These are phyloP conservation scores for Andrena bicolor DNA, from an alignment of 2,888 invertebrate genomes.

Conservation along the genomic window DNA sequence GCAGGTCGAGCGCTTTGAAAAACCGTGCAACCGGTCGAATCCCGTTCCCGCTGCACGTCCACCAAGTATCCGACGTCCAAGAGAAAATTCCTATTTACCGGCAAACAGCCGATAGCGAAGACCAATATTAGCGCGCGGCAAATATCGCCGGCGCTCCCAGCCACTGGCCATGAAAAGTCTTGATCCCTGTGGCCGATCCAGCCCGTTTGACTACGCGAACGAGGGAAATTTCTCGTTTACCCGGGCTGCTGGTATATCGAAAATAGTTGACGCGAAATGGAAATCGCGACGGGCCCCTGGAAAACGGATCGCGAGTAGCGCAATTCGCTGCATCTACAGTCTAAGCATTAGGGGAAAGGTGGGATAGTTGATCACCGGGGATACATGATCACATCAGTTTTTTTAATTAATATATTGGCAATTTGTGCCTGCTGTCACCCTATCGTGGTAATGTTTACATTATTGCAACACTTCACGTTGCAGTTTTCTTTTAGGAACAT, in stretches of 20 bases:
- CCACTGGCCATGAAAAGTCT: slow-evolving; percentile 60
- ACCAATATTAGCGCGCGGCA: slow-evolving; percentile 69
- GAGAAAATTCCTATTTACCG: slow-evolving; percentile 71
- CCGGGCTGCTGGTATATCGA: not conserved
- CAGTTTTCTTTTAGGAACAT: too few species aligned
- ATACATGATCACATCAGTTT: too few species aligned
- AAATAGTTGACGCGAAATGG: slow-evolving; percentile 8
- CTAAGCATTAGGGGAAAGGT: not conserved
- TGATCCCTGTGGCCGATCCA: slow-evolving; percentile 47
- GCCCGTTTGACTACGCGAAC: slow-evolving; percentile 30
- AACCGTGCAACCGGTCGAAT: slow-evolving; percentile 39
- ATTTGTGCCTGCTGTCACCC: too few species aligned
- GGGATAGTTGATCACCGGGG: too few species aligned
- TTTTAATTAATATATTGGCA: too few species aligned
- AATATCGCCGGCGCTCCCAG: slow-evolving; percentile 60
- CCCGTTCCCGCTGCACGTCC: slow-evolving; percentile 35
- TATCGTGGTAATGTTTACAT: too few species aligned
- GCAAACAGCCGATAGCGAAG: slow-evolving; percentile 70
- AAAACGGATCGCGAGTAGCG: not conserved
- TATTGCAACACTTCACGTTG: too few species aligned
- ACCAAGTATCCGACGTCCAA: slow-evolving; percentile 47
- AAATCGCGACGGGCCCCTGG: slow-evolving; percentile 1
- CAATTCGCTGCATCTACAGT: not conserved
- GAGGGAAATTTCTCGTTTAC: slow-evolving; percentile 38
- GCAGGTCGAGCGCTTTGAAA: slow-evolving; percentile 21